Evolutionary conservation across 2,888 invertebrate species (phyloP).

Genomic region (Drosophila paramelanica): DNA sequence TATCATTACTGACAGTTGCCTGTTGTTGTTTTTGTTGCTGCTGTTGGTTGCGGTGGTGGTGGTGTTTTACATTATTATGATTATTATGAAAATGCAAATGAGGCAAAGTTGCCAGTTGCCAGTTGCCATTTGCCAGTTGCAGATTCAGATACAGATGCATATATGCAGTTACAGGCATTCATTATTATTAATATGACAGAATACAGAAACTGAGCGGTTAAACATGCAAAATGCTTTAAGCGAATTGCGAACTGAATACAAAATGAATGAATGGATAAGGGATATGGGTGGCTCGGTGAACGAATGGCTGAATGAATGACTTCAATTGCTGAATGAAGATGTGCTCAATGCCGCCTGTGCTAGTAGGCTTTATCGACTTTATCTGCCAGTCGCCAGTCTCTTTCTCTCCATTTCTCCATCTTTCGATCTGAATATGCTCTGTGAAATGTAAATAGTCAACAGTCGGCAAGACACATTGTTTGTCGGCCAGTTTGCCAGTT

Average conservation of each 20-base stretch:
- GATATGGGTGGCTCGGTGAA: constrained; percentile 36
- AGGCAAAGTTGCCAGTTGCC: constrained; percentile 51
- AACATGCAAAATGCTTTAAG: constrained; percentile 74
- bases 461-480: constrained; percentile 44
- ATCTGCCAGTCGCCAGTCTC: neutral
- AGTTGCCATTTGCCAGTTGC: constrained; percentile 21
- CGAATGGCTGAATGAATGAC: constrained; percentile 24
- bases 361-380: neutral
- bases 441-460: constrained; percentile 28
- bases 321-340: constrained; percentile 44
- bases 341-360: constrained; percentile 10
- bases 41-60: constrained; percentile 25
- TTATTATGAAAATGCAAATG: constrained; percentile 79
- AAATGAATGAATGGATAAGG: constrained; percentile 34
- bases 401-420: neutral
- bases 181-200: constrained; percentile 58
- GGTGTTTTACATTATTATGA: constrained; percentile 57
- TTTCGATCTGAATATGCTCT: neutral
- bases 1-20: constrained; percentile 47
- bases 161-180: constrained; percentile 51
- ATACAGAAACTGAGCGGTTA: constrained; percentile 46
- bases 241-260: constrained; percentile 55
- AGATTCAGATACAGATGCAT: constrained; percentile 24
- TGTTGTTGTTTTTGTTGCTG: constrained; percentile 29
- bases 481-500: constrained; percentile 48